Evolutionary conservation across 2,888 invertebrate genomes (phyloP).

Genomic region (Malthinus seriepunctatus): DNA sequence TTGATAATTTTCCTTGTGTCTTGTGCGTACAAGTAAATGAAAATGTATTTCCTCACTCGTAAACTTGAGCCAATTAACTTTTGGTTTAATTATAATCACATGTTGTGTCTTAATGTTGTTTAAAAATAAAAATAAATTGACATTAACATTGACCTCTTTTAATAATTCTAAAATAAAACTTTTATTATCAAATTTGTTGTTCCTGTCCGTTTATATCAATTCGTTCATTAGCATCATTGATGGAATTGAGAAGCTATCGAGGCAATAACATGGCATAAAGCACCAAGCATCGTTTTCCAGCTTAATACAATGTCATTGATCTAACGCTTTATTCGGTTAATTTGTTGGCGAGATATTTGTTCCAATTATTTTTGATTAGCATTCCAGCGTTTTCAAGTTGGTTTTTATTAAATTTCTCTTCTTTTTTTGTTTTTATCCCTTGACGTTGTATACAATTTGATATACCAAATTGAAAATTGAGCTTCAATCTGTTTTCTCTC

Average conservation of each 20-base stretch:
- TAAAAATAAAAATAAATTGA: conserved; percentile 9
- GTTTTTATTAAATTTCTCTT: neutral
- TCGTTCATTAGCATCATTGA: conserved; percentile 23
- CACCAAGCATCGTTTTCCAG: conserved; percentile 13
- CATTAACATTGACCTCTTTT: conserved; percentile 10
- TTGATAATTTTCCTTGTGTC: too few species aligned
- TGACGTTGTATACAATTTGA: neutral
- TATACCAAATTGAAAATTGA: neutral
- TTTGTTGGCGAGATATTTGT: conserved; percentile 17
- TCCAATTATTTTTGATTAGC: conserved; percentile 24
- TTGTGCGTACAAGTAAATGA: too few species aligned
- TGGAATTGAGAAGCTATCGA: conserved; percentile 19
- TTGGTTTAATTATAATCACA: conserved; percentile 9
- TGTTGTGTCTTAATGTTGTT: neutral
- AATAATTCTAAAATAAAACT: conserved; percentile 10
- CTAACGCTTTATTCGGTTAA: conserved; percentile 14
- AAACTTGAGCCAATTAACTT: too few species aligned
- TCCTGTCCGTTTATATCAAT: conserved; percentile 6
- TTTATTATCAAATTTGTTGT: conserved; percentile 13
- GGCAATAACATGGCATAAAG: conserved; percentile 15
- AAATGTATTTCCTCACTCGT: too few species aligned
- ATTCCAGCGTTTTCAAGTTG: conserved; percentile 2
- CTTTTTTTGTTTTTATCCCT: neutral
- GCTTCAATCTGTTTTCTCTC: neutral
- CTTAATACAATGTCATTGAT: conserved; percentile 16